phyloP scores from a whole-genome alignment of 2,797 vertebrate genomes.

The Sebastes cheni region DNA sequence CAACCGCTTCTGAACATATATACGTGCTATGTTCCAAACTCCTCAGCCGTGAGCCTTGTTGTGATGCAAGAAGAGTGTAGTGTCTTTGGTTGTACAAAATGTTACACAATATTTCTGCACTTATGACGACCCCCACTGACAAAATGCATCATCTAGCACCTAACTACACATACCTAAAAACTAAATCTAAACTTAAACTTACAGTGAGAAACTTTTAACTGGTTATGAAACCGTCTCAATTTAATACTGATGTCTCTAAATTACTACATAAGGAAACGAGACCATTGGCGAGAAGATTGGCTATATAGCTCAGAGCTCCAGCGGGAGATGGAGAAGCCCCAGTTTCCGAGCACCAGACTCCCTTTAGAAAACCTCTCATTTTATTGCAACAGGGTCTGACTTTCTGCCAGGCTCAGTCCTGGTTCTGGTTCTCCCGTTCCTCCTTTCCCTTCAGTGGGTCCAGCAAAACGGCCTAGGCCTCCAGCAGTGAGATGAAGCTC shows the following conservation, averaged over 20 bases:
- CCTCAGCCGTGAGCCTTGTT: not conserved
- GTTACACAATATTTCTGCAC: not conserved
- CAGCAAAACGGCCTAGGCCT: too few relatives aligned
- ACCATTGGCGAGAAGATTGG: not conserved
- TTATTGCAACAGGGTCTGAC: too few relatives aligned
- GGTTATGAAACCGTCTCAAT: too few relatives aligned
- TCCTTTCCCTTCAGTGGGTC: too few relatives aligned
- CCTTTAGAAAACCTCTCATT: too few relatives aligned
- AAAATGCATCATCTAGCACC: not conserved
- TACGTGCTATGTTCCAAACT: not conserved
- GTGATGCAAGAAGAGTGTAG: not conserved
- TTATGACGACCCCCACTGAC: not conserved
- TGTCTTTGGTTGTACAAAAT: not conserved
- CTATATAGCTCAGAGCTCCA: too few relatives aligned
- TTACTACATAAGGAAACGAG: not conserved
- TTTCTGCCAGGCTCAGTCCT: too few relatives aligned
- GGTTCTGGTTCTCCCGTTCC: too few relatives aligned
- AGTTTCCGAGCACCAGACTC: not conserved
- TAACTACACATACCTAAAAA: not conserved
- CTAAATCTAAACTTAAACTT: not conserved
- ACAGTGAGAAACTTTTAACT: not conserved
- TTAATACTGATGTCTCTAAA: not conserved
- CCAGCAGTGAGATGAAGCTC: too few relatives aligned
- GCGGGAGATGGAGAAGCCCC: not conserved
- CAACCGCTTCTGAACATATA: not conserved